Conservation (phyloP, 2,888 invertebrate genomes). For the Cataglyphis livida region DNA sequence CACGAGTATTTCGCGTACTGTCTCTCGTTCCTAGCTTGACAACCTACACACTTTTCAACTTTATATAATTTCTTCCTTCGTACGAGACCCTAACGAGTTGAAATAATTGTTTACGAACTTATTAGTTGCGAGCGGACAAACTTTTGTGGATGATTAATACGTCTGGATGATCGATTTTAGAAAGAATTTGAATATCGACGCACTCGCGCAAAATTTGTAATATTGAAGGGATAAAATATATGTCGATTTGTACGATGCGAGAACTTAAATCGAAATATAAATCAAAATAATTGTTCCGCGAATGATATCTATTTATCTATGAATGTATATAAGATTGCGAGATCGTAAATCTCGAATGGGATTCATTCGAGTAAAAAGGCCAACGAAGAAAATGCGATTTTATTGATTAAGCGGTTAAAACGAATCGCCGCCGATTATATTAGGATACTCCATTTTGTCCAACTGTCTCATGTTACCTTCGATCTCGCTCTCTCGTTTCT, state of each 20-base stretch:
- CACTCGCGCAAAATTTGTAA: not conserved
- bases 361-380: not conserved
- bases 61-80: slow-evolving; percentile 35
- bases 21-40: slow-evolving; percentile 28
- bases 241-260: not conserved
- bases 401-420: slow-evolving; percentile 46
- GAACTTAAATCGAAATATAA: not conserved
- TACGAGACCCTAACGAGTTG: slow-evolving; percentile 11
- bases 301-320: not conserved
- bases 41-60: slow-evolving; percentile 27
- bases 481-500: slow-evolving; percentile 40
- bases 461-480: slow-evolving; percentile 17
- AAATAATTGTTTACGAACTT: slow-evolving; percentile 33
- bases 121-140: slow-evolving; percentile 31
- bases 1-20: not conserved
- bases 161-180: not conserved
- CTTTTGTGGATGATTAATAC: slow-evolving; percentile 35
- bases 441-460: slow-evolving; percentile 39
- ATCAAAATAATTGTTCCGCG: not conserved
- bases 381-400: slow-evolving; percentile 15
- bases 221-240: not conserved
- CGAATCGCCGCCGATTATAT: slow-evolving; percentile 18
- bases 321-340: not conserved
- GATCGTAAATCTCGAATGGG: not conserved
- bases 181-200: not conserved